Conservation (phyloP, 2,797 vertebrate species). For the Pseudochromis fuscus region DNA sequence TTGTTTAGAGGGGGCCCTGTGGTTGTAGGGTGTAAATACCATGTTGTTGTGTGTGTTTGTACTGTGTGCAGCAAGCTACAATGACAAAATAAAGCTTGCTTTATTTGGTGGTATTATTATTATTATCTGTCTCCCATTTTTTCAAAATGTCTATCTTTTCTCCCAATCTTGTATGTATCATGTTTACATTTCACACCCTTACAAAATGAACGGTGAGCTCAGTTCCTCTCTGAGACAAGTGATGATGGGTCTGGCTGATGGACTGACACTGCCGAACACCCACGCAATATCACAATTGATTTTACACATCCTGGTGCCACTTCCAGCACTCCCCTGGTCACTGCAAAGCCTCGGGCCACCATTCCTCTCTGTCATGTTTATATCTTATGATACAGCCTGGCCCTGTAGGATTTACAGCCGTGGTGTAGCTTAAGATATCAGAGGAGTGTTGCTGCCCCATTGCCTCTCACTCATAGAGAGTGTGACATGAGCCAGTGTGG, state of each 20-base stretch:
- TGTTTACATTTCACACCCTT: neutral
- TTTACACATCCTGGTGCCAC: conserved; percentile 48
- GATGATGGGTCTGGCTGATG: conserved; percentile 22
- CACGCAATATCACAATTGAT: conserved; percentile 55
- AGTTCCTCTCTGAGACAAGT: conserved; percentile 17
- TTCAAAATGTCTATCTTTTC: neutral
- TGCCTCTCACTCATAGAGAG: conserved; percentile 37
- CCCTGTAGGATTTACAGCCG: conserved; percentile 46
- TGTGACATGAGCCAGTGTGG: conserved; percentile 34
- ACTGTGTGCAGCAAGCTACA: no score
- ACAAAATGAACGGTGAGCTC: conserved; percentile 6
- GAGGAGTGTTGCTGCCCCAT: conserved; percentile 25
- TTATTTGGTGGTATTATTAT: no score
- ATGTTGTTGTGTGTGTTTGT: no score
- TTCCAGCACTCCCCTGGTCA: conserved; percentile 26
- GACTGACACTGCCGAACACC: conserved; percentile 26
- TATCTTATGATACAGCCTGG: conserved; percentile 52
- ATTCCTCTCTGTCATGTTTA: conserved; percentile 48
- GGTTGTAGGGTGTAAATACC: no score
- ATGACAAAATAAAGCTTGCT: no score
- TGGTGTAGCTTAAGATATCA: conserved; percentile 31
- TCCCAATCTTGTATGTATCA: neutral
- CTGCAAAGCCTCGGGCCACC: conserved; percentile 25
- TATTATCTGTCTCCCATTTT: no score
- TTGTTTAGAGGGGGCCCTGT: no score